Percentiles rank a stretch among this genome's conserved stretches.
Conservation (phyloP, 1,140 invertebrate genomes). For the Coptotermes formosanus region DNA sequence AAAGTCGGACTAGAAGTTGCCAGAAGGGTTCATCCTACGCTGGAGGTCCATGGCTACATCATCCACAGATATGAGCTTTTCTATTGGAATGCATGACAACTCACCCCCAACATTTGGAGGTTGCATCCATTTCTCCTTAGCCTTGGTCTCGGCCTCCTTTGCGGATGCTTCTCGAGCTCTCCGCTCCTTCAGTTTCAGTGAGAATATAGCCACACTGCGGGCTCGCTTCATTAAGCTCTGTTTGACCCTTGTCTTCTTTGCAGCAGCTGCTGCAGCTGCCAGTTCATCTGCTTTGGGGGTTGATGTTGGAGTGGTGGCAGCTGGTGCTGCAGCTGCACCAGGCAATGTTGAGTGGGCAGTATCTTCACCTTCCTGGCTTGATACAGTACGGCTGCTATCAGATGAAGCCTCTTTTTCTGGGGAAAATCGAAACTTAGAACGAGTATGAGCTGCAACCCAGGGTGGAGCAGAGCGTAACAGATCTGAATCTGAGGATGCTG, state of each 20-base stretch:
- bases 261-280: conserved; percentile 28
- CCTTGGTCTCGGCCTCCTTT: conserved; percentile 39
- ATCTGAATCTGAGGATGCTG: conserved; percentile 60
- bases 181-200: conserved; percentile 71
- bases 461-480: conserved; percentile 53
- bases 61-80: conserved; percentile 56
- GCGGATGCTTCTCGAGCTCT: conserved; percentile 63
- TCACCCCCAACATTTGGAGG: conserved; percentile 71
- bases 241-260: conserved; percentile 51
- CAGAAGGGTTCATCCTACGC: conserved; percentile 28
- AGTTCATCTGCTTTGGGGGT: conserved; percentile 56
- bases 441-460: conserved; percentile 45
- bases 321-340: conserved; percentile 34
- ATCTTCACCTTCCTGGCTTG: conserved; percentile 55
- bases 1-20: background rate
- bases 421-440: conserved; percentile 47
- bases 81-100: conserved; percentile 76
- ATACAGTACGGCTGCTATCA: conserved; percentile 55
- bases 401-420: conserved; percentile 48
- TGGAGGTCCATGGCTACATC: conserved; percentile 34
- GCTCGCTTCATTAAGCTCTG: conserved; percentile 76
- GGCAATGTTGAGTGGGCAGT: conserved; percentile 39
- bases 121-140: conserved; percentile 51
- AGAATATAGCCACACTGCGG: conserved; percentile 78
- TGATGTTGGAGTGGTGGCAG: conserved; percentile 44